Evolutionary conservation across 1,140 invertebrate genomes (phyloP), one percentile per base, ranked within the genome.

Genomic region (Magallana gigas): DNA sequence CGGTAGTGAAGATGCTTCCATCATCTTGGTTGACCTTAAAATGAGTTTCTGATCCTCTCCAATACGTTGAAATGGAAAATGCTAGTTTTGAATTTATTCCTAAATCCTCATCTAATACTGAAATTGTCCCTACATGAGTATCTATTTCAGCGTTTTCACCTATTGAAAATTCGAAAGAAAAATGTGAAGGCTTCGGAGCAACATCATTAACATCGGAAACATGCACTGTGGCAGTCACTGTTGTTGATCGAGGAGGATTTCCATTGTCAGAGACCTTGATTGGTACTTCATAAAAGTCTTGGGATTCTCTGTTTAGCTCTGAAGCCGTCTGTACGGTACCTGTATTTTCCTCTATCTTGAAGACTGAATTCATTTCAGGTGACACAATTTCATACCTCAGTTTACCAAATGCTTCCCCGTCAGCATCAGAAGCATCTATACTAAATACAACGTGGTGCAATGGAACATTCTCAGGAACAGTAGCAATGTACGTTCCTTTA

Each of bases 381-480:
- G 85, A 82, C 23, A 18, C 36, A 81, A 91, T 85, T 14, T 64
- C 84, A 36, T 88, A 90, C 1, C 48, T 84, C 8, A 90, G 76
- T 58, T n/a, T 83, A 82, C 90, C 90, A 89, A 91, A 90, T 7
- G 80, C 9, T 12, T 91, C 91, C 23, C 82, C 23, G 94, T 99
- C 98, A 0, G 97, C 97, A 95, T 99, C 98, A 5, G 96, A 96
- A 0, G 98, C 98, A 85, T 96, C 96, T 12, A 98, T 96, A 0
- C 97, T 96, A 0, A 97, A 97, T 0, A 98, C 96, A 0, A 98
- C 96, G 58, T 97, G 97, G 82, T 98, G 98, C 5, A 96, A 68
- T 8, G 90, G 84, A 12, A 60, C 85, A 83, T 92, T 91, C 86
- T 94, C 93, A 76, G 57, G 23, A 57, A 56, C 76, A 57, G 58